A percentile compares a stretch with the other conserved stretches of the same genome.
Evolutionary conservation across 2,797 vertebrate genomes (phyloP).

Genomic region (Heteromormyrus szaboi): DNA sequence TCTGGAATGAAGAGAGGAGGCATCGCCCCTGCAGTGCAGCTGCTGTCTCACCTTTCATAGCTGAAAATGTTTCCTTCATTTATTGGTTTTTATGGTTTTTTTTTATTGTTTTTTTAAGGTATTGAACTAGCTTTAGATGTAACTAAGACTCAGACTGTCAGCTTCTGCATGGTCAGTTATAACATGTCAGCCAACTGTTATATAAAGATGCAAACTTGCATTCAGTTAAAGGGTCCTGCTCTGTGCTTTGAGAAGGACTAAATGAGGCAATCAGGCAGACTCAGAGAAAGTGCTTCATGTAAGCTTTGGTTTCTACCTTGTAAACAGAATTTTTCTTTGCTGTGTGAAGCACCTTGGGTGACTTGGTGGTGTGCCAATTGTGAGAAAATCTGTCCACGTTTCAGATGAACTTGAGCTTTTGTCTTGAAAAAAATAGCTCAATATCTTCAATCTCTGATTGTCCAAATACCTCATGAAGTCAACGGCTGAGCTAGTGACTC

Average conservation of each 20-base stretch:
- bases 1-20: not conserved
- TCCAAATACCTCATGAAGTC: not conserved
- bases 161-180: not conserved
- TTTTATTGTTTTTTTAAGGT: not conserved
- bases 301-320: not conserved
- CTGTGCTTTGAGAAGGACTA: not conserved
- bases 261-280: not conserved
- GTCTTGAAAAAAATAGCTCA: not conserved
- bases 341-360: not conserved
- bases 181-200: not conserved
- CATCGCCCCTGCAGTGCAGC: not conserved
- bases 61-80: not conserved
- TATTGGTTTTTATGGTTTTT: not conserved
- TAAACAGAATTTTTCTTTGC: not conserved
- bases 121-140: not conserved
- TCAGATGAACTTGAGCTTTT: not conserved
- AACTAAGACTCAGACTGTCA: not conserved
- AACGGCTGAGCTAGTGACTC: not conserved
- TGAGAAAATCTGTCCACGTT: not conserved
- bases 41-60: not conserved
- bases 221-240: not conserved
- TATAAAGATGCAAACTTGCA: not conserved
- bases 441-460: not conserved
- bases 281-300: not conserved
- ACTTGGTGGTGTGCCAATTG: not conserved